A percentile compares a stretch with the other conserved stretches of the same genome.
These are phyloP conservation scores for Plagodis dolabraria DNA, from an alignment of 2,888 invertebrate genomes.

Conservation along the genomic window DNA sequence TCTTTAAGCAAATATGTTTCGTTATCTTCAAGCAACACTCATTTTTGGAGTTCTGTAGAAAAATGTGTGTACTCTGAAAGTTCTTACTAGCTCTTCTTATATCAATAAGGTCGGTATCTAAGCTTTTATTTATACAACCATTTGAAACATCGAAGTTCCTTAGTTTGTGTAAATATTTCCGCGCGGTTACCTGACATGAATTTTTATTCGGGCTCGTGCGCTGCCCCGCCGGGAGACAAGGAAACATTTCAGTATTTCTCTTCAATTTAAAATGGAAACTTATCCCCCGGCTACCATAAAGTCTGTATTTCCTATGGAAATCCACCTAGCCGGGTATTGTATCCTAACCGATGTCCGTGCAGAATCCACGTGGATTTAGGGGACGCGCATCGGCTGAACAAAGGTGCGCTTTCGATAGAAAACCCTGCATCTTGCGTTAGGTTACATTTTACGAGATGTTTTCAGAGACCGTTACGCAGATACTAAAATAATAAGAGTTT, in stretches of 20 bases:
- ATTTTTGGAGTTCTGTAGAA: slow-evolving; percentile 1
- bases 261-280: slow-evolving; percentile 84
- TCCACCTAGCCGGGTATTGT: slow-evolving; percentile 74
- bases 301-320: slow-evolving; percentile 83
- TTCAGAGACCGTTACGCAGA: slow-evolving; percentile 79
- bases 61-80: too few relatives aligned
- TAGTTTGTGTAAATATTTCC: slow-evolving; percentile 76
- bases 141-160: slow-evolving; percentile 59
- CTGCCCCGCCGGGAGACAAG: slow-evolving; percentile 73
- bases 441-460: slow-evolving; percentile 82
- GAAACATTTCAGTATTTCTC: slow-evolving; percentile 80
- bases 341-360: slow-evolving; percentile 78
- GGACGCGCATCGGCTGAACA: slow-evolving; percentile 64
- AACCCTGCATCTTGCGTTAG: slow-evolving; percentile 69
- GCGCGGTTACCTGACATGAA: slow-evolving; percentile 73
- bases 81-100: neutral
- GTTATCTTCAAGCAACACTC: slow-evolving; percentile 20
- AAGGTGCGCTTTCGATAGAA: slow-evolving; percentile 48
- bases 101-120: slow-evolving; percentile 35
- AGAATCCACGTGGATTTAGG: slow-evolving; percentile 80
- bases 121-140: slow-evolving; percentile 61
- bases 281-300: slow-evolving; percentile 82
- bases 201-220: slow-evolving; percentile 74
- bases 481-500: slow-evolving; percentile 84
- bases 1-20: slow-evolving; percentile 33